Percentiles rank a stretch among this genome's conserved stretches.
Conservation (phyloP, 64 coral and sea anemone genomes). For the Cladopsammia gracilis region DNA sequence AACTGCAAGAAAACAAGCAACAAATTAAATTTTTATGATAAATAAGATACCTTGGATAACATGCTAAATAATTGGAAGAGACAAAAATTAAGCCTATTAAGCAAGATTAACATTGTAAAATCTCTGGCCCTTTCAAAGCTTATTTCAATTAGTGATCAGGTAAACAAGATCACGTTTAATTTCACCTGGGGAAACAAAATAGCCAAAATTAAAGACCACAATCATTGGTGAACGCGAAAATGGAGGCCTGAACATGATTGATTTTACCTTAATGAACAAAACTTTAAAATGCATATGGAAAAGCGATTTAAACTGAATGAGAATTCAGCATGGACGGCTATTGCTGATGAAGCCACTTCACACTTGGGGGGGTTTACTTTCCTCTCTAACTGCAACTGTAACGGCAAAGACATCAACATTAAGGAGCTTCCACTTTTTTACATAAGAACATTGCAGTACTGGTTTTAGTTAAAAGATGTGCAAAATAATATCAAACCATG, state of each 20-base stretch:
- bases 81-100: neutral
- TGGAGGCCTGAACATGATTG: neutral
- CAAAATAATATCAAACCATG: no score
- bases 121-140: neutral
- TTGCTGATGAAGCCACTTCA: no score
- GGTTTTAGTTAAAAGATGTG: no score
- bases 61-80: neutral
- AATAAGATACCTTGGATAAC: neutral
- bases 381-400: no score
- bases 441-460: neutral
- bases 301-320: no score
- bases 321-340: no score
- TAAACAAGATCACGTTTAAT: no score
- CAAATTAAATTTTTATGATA: constrained; percentile 2
- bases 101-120: neutral
- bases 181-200: no score
- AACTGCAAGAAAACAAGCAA: neutral
- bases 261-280: neutral
- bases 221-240: neutral
- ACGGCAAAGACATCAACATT: no score
- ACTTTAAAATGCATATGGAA: no score
- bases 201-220: neutral
- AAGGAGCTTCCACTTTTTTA: no score
- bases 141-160: neutral
- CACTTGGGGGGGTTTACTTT: no score